Base-by-base conservation (phyloP, 2,888 invertebrate species). In the Invenusta paracnida region DNA sequence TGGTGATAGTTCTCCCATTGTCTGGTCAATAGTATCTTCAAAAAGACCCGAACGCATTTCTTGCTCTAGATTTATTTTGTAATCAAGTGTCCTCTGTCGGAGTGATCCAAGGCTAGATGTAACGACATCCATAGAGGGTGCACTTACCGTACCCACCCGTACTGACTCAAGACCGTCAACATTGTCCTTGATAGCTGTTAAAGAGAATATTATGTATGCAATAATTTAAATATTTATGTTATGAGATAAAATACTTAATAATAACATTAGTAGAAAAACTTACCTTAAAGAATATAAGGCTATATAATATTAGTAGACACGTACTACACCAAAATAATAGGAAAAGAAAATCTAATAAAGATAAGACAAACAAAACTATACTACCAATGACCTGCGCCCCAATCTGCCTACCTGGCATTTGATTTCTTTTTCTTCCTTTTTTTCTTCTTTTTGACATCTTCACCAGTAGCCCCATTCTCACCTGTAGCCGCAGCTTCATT, bases 71-170 rank as follows among this genome's bases (percentile, higher is more conserved):
- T 25, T 23, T n/a, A 73, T 73, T 73, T 73, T 73, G 23, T 73
- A 73, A 73, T 73, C 73, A 5, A 73, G 23, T 23, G 73, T 73
- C 23, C 73, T 5, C 23, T 73, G 73, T 2, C 27, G 73, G 23
- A 73, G 73, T 23, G 73, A 73, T n/a, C 73, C 73, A 2, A 73
- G 27, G 23, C 73, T 73, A 2, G 27, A 13, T 2, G 5, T 25
- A n/a, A 73, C 25, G 5, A 23, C 5, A 25, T 73, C 73, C 2
- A 13, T 73, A 73, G 73, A 23, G 25, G 73, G 27, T 13, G 73
- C 5, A 73, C 73, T 73, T 73, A 73, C 73, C 73, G 73, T 25
- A 73, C 73, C 73, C 73, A 73, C 73, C 73, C 25, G 73, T 73
- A 73, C 73, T 23, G 5, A 23, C 23, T 73, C 11, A 13, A 5